Evolutionary conservation across 2,113 vertebrate species (phyloP), one percentile per base, ranked within the genome.

Genomic region (Dicerorhinus sumatrensis): DNA sequence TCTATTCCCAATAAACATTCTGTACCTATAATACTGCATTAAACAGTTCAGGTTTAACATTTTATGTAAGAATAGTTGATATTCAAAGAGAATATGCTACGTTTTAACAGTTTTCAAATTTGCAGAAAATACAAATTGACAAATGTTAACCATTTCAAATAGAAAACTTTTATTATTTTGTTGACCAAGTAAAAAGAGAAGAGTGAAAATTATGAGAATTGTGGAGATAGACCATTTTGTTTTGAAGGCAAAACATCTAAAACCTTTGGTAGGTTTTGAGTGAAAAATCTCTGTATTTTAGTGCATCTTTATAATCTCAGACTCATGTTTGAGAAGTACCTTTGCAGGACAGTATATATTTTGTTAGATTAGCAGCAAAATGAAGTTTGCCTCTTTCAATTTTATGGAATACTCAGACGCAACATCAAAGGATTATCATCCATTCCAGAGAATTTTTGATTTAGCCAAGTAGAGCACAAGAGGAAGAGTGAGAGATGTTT

Each of bases 231-330:
- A 20, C 46, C 42, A 39, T 65, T 94, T 70, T 90, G 3, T 89
- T 95, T 96, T 6, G 1, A 80, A 70, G 46, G 20, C 2, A 77
- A 67, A 91, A 77, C 10, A 6, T 67, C 36, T 91, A 58, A 73
- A 87, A 46, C 36, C 29, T 93, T 51, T 88, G n/a, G 31, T 79
- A 54, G 46, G 54, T 67, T 94, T 72, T 87, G 82, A 93, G 54
- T 91, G 31, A 79, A 79, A 96, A 73, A 12, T 46, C 36, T 81
- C 82, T 88, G 42, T 75, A 36, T 92, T 89, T 89, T 67, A 95
- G 58, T 42, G 4, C 63, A 42, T 60, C 54, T 91, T 60, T 60
- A 31, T 83, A 83, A 88, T 1, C 5, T n/a, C 25, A 20, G 16
- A 13, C 39, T 83, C 31, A 46, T 51, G 27, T 80, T 84, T 88